Conservation (phyloP, 2,113 vertebrate species). For the Rhea americana region DNA sequence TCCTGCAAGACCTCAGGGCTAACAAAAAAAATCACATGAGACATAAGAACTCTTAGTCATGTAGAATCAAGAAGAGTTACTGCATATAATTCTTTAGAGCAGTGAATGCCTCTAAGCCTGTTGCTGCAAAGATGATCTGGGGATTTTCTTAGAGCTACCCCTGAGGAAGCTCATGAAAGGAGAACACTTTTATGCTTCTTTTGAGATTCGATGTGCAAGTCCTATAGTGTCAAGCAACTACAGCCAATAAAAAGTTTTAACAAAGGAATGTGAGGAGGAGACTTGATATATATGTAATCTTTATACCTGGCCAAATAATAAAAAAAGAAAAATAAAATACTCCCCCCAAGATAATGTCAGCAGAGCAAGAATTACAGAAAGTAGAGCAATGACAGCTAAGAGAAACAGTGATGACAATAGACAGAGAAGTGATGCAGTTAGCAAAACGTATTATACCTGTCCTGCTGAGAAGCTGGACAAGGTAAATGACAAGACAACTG, state of each 20-base stretch:
- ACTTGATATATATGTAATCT: background rate
- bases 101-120: background rate
- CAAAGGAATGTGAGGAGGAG: background rate
- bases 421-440: background rate
- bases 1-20: background rate
- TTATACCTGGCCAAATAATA: rapidly evolving
- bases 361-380: background rate
- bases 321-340: background rate
- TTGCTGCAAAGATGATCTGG: background rate
- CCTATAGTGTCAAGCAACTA: background rate
- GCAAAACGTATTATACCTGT: background rate
- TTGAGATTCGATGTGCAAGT: background rate
- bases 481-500: background rate
- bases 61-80: background rate
- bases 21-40: background rate
- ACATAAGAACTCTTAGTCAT: background rate
- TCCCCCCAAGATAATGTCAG: background rate
- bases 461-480: background rate
- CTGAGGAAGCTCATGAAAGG: background rate
- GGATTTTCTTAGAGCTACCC: background rate
- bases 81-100: background rate
- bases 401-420: background rate
- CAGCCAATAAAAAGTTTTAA: background rate
- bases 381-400: background rate
- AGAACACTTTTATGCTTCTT: background rate